A percentile compares a stretch with the other conserved stretches of the same genome.
Evolutionary conservation across 2,113 vertebrate species (phyloP).

Genomic region (cattle (Bos taurus)): DNA sequence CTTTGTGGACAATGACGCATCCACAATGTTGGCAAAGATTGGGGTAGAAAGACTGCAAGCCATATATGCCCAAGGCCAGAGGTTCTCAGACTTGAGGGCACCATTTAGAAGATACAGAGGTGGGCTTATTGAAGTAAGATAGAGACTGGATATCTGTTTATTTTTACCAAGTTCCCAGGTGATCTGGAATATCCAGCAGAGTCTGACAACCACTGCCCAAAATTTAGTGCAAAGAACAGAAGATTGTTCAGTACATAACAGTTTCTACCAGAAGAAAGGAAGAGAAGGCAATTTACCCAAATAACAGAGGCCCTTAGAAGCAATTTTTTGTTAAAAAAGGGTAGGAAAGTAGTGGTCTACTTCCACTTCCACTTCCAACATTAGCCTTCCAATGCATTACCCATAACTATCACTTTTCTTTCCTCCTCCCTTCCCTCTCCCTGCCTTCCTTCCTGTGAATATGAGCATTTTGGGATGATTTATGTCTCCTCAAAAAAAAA

Average conservation of each 20-base stretch:
- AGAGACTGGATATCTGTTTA: background rate
- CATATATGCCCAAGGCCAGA: background rate
- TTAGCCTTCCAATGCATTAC: background rate
- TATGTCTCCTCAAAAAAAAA: background rate
- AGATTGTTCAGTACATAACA: background rate
- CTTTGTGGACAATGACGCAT: background rate
- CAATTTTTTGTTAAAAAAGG: background rate
- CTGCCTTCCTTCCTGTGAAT: background rate
- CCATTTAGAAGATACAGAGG: background rate
- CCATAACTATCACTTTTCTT: background rate
- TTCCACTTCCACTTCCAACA: background rate
- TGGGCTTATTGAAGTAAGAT: background rate
- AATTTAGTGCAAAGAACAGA: background rate
- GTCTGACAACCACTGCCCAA: background rate
- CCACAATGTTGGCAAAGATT: background rate
- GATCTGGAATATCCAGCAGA: background rate
- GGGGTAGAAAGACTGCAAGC: background rate
- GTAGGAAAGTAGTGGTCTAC: background rate
- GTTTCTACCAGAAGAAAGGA: background rate
- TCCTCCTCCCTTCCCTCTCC: background rate
- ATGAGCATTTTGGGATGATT: background rate
- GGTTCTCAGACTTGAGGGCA: background rate
- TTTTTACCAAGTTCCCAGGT: conserved; percentile 11
- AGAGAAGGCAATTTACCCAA: background rate
- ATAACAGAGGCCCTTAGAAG: background rate